These are phyloP conservation scores for Zaprionus nigranus DNA, from an alignment of 1,140 invertebrate genomes.

Conservation along the genomic window DNA sequence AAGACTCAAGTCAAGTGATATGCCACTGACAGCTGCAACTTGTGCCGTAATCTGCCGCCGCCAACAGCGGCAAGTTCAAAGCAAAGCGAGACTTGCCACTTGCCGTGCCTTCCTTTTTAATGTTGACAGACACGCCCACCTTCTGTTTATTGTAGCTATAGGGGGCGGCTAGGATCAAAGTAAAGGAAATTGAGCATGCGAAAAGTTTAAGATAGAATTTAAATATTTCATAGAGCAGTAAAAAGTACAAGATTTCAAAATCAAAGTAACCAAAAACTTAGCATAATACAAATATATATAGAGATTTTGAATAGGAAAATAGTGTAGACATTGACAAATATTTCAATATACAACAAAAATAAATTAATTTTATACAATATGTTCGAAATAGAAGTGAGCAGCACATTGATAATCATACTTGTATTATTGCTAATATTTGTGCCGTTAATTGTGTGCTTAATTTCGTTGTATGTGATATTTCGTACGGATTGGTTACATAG, in stretches of 20 bases:
- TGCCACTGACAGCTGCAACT: constrained; percentile 18
- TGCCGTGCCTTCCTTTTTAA: constrained; percentile 1
- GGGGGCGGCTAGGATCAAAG: background rate
- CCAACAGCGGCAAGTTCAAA: constrained; percentile 24
- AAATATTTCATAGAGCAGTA: background rate
- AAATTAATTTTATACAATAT: no score
- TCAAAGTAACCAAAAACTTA: no score
- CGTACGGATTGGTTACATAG: background rate
- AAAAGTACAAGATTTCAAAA: background rate
- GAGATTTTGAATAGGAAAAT: no score
- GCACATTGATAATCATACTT: no score
- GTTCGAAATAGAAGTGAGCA: no score
- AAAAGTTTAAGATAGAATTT: background rate
- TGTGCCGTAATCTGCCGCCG: constrained; percentile 17
- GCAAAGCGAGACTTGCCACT: constrained; percentile 8
- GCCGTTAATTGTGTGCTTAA: no score
- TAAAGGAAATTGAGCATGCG: background rate
- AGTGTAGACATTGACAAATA: no score
- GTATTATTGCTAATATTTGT: no score
- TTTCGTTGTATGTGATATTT: no score
- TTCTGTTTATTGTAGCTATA: background rate
- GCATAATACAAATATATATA: no score
- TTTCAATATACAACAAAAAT: no score
- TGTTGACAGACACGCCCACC: constrained; percentile 6
- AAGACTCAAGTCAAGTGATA: background rate